Base-by-base conservation (phyloP, 2,113 vertebrate species). In the Excalfactoria chinensis region DNA sequence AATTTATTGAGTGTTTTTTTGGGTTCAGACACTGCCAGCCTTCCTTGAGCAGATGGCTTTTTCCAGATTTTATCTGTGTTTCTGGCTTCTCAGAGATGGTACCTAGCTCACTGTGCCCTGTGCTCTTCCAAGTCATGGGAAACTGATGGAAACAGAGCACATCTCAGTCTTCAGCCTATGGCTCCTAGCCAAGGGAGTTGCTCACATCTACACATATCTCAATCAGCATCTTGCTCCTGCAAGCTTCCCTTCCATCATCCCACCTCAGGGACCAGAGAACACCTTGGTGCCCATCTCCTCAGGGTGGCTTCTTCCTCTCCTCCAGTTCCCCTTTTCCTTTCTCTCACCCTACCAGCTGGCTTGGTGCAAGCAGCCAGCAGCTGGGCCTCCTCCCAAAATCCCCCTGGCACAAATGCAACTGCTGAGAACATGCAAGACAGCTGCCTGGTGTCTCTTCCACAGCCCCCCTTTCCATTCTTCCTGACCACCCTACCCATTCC, bases 361-460 rank as follows among this genome's bases (percentile, higher is more conserved):
- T 28, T 0, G 2, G 2, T 30, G 20, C 49, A 44, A 58, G 13
- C n/a, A 53, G 25, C 48, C 1, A 1, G 48, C 55, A 89, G 60
- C 66, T 68, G 46, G 23, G 8, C 37, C 53, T 30, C 41, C 18
- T 82, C 41, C 59, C 23, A 3, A 0, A 1, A 1, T 19, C 8
- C 41, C 40, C 28, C 30, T 4, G 0, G 18, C 32, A 55, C 56
- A 70, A 72, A 71, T 86, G 60, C 55, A 78, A 14, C 26, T 21
- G 2, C 49, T 3, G 43, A 56, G 17, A 0, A 0, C 30, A 9
- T 48, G 16, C 1, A 0, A 60, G 49, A 37, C 34, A 60, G 40
- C 74, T 56, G 74, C 13, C 15, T 49, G 40, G 26, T 3, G 0
- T 62, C 49, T 70, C 26, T 44, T 86, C 44, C 2, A 0, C 1